Percentiles rank a stretch among this genome's conserved stretches.
Evolutionary conservation across 2,888 invertebrate genomes (phyloP).

Genomic region (Apantesis nais): DNA sequence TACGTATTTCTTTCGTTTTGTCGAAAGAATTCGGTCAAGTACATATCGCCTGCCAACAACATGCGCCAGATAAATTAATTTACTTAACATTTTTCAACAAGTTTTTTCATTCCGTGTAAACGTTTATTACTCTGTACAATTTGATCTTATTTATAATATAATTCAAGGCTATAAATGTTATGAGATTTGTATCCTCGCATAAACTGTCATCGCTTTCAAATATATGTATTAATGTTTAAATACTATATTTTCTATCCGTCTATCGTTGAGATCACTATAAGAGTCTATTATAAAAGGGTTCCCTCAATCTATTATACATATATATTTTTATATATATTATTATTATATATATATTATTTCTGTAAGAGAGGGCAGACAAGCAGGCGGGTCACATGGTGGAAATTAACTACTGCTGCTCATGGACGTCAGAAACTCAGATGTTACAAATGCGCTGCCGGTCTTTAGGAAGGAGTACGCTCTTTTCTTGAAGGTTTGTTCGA

Average conservation of each 20-base stretch:
- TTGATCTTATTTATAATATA: conserved; percentile 1
- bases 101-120: background rate
- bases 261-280: background rate
- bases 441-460: too few relatives aligned
- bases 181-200: background rate
- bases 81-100: background rate
- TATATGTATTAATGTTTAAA: background rate
- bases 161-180: background rate
- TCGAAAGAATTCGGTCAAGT: conserved; percentile 25
- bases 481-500: too few relatives aligned
- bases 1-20: conserved; percentile 4
- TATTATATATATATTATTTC: too few relatives aligned
- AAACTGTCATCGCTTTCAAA: background rate
- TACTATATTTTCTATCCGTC: background rate
- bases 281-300: background rate
- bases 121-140: background rate
- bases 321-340: too few relatives aligned
- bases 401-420: too few relatives aligned
- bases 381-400: too few relatives aligned
- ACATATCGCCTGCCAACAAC: conserved; percentile 2
- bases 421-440: too few relatives aligned
- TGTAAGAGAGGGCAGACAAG: too few relatives aligned
- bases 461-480: too few relatives aligned
- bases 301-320: too few relatives aligned
- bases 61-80: conserved; percentile 8